Evolutionary conservation across 2,797 vertebrate species (phyloP).

Genomic region (Clarias fuscus): DNA sequence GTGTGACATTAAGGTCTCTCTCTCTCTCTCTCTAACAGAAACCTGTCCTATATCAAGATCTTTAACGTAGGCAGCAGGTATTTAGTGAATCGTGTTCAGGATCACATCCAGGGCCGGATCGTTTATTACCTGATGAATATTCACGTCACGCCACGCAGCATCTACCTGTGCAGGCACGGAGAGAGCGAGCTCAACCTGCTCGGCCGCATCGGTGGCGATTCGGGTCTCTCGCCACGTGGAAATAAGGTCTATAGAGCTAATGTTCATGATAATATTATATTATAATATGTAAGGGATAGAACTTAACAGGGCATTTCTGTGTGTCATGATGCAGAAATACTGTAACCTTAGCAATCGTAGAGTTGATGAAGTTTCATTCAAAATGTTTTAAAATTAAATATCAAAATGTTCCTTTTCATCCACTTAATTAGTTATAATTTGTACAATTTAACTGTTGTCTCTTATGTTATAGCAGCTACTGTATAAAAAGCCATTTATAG

Average conservation of each 20-base stretch:
- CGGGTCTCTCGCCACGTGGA: slow-evolving; percentile 77
- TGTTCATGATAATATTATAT: neutral
- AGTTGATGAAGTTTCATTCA: neutral
- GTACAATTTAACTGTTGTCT: neutral
- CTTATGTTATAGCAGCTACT: neutral
- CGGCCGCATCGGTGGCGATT: slow-evolving; percentile 87
- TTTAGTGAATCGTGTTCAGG: slow-evolving; percentile 88
- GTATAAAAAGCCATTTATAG: neutral
- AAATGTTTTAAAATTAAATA: neutral
- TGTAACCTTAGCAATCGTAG: neutral
- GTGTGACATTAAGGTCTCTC: neutral
- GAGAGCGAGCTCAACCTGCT: slow-evolving; percentile 89
- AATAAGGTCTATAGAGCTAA: slow-evolving; percentile 67
- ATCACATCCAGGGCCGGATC: slow-evolving; percentile 89
- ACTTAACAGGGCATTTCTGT: too few species aligned
- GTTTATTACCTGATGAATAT: slow-evolving; percentile 97
- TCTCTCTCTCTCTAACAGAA: slow-evolving; percentile 63
- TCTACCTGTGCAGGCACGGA: slow-evolving; percentile 89
- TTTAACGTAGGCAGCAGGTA: slow-evolving; percentile 88
- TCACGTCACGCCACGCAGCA: slow-evolving; percentile 85
- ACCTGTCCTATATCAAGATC: slow-evolving; percentile 91
- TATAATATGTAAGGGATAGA: neutral
- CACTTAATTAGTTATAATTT: neutral
- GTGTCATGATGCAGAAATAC: neutral
- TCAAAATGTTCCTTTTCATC: neutral